These are phyloP conservation scores for Melanchra persicariae DNA, from an alignment of 2,888 invertebrate species.

Conservation along the genomic window DNA sequence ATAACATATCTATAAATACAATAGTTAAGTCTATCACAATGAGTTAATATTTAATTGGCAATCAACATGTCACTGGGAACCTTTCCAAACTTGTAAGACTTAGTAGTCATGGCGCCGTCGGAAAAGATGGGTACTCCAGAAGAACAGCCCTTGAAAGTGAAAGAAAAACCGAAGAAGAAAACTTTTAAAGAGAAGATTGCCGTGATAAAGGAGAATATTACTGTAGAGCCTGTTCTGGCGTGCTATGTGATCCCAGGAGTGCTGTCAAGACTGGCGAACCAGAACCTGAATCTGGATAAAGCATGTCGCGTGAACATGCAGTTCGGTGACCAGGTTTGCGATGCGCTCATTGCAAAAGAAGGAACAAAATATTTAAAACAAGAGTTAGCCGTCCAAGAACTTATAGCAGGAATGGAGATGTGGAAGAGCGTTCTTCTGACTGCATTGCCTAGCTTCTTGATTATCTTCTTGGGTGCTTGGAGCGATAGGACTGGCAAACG, in stretches of 20 bases:
- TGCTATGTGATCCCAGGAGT: slow-evolving; percentile 92
- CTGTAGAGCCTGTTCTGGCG: slow-evolving; percentile 92
- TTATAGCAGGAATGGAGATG: slow-evolving; percentile 89
- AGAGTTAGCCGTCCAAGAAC: slow-evolving; percentile 91
- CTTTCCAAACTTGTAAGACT: slow-evolving; percentile 23
- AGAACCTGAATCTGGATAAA: slow-evolving; percentile 96
- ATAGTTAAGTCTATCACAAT: slow-evolving; percentile 57
- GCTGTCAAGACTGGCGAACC: slow-evolving; percentile 94
- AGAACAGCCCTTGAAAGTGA: slow-evolving; percentile 77
- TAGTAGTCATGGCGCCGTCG: slow-evolving; percentile 59
- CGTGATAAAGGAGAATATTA: slow-evolving; percentile 90
- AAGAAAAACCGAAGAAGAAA: slow-evolving; percentile 73
- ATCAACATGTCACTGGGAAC: slow-evolving; percentile 55
- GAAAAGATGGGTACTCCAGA: slow-evolving; percentile 77
- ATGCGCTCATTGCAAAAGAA: slow-evolving; percentile 93
- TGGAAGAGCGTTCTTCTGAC: slow-evolving; percentile 90
- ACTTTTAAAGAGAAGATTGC: slow-evolving; percentile 84
- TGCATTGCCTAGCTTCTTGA: slow-evolving; percentile 88
- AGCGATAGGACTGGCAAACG: slow-evolving; percentile 90
- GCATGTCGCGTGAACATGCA: slow-evolving; percentile 95
- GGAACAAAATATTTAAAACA: slow-evolving; percentile 92
- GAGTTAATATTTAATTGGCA: slow-evolving; percentile 69
- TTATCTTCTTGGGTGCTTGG: slow-evolving; percentile 91
- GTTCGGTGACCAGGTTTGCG: slow-evolving; percentile 93
- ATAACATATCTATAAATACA: slow-evolving; percentile 66